phyloP scores from a whole-genome alignment of 2,113 vertebrate genomes.

The Ceyx margarethae region DNA sequence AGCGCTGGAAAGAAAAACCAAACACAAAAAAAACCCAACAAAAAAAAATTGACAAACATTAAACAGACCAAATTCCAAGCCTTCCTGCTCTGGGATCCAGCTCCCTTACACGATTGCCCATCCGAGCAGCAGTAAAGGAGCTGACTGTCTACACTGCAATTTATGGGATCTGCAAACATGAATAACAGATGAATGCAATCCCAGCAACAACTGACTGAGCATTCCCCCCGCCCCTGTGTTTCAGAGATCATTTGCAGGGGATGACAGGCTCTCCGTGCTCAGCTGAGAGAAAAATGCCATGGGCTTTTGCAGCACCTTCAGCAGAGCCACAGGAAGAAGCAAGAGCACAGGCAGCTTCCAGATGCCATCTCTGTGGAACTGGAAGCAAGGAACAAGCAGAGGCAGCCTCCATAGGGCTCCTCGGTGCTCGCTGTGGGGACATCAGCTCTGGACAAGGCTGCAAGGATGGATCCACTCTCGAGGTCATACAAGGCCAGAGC shows the following conservation, averaged over 20 bases:
- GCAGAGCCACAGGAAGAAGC: neutral
- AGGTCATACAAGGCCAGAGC: neutral
- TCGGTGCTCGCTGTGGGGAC: rapidly evolving
- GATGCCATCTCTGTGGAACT: rapidly evolving
- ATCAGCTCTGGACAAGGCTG: neutral
- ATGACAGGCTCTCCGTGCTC: neutral
- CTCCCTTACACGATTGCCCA: neutral
- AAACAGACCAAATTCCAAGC: neutral
- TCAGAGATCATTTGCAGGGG: neutral
- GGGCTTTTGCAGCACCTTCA: neutral
- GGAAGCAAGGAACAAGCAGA: rapidly evolving
- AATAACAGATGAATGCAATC: neutral
- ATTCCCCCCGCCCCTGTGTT: neutral
- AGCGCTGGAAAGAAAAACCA: neutral
- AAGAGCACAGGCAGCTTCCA: neutral
- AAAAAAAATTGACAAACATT: neutral
- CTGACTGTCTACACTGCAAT: neutral
- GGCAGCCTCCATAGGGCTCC: rapidly evolving
- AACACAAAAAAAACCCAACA: neutral
- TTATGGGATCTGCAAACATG: neutral
- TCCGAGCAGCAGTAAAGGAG: neutral
- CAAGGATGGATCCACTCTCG: rapidly evolving
- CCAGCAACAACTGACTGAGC: neutral
- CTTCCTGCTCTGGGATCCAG: neutral
- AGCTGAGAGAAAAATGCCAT: neutral